Evolutionary conservation across 1,140 invertebrate species (phyloP).

Genomic region (Macrocentrus cingulum): DNA sequence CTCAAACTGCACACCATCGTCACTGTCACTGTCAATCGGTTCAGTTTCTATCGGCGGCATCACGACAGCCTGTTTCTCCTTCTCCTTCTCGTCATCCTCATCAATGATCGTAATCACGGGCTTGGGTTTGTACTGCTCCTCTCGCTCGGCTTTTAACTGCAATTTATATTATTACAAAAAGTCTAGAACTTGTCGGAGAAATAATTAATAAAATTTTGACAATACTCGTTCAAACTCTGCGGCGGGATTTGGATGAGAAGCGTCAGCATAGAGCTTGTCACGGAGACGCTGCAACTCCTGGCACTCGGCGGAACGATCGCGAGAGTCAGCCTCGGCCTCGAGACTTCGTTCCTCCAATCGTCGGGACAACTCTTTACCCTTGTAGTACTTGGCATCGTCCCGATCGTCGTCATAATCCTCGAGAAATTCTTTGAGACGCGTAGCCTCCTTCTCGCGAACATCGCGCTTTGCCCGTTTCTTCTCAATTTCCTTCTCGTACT

Average conservation of each 20-base stretch:
- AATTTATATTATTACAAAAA: conserved; percentile 30
- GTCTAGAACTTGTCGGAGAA: neutral
- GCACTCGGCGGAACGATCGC: conserved; percentile 86
- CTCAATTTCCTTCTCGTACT: conserved; percentile 88
- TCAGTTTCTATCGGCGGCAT: conserved; percentile 68
- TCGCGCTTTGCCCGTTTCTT: conserved; percentile 81
- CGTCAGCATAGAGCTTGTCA: conserved; percentile 78
- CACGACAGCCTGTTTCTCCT: conserved; percentile 53
- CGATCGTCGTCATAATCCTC: conserved; percentile 98
- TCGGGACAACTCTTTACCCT: conserved; percentile 86
- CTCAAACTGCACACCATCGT: conserved; percentile 53
- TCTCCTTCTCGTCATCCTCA: conserved; percentile 56
- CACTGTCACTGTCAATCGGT: conserved; percentile 67
- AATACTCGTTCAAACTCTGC: conserved; percentile 76
- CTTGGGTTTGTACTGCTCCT: conserved; percentile 82
- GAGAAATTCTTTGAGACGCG: conserved; percentile 93
- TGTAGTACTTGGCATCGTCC: conserved; percentile 96
- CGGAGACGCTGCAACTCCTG: conserved; percentile 91
- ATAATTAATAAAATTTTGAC: conserved; percentile 15
- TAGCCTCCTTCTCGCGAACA: conserved; percentile 86
- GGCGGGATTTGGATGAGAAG: conserved; percentile 74
- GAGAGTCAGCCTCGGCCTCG: conserved; percentile 87
- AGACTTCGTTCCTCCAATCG: conserved; percentile 87
- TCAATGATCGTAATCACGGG: conserved; percentile 67
- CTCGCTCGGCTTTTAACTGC: conserved; percentile 71